Evolutionary conservation across 2,113 vertebrate genomes (phyloP).

Genomic region (Sprattus sprattus): DNA sequence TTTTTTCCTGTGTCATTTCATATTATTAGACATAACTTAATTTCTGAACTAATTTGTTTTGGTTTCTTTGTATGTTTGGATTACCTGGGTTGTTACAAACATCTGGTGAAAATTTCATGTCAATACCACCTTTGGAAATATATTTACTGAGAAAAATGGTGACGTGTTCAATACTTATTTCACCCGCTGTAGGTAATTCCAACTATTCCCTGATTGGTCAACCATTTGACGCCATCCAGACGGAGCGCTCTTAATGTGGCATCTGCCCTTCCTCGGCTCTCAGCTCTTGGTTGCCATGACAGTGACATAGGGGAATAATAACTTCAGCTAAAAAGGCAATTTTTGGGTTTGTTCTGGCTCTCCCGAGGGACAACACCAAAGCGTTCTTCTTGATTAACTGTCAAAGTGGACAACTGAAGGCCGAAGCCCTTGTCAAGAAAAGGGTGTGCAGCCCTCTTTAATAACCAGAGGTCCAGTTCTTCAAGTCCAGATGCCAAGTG

Average conservation of each 20-base stretch:
- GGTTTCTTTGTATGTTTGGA: no score
- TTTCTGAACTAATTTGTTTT: no score
- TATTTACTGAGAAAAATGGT: no score
- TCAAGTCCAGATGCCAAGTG: not conserved
- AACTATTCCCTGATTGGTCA: not conserved
- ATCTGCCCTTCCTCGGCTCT: slow-evolving; percentile 35
- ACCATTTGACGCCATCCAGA: slow-evolving; percentile 25
- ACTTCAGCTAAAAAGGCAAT: slow-evolving; percentile 41
- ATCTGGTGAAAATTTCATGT: no score
- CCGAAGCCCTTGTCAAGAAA: not conserved
- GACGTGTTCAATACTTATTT: no score
- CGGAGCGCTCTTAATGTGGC: slow-evolving; percentile 32
- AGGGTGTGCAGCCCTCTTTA: not conserved
- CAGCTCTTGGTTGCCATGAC: slow-evolving; percentile 43
- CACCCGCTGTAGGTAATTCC: not conserved
- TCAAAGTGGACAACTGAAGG: slow-evolving; percentile 19
- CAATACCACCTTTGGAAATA: no score
- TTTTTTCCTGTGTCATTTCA: no score
- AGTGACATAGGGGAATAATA: slow-evolving; percentile 55
- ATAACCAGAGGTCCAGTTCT: not conserved
- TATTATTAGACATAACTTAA: no score
- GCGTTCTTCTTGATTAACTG: slow-evolving; percentile 30
- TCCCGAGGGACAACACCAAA: slow-evolving; percentile 8
- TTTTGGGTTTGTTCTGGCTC: slow-evolving; percentile 13
- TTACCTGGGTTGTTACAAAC: no score